Percentiles rank a stretch among this genome's conserved stretches.
Evolutionary conservation across 37 sponge, comb jelly and placozoan species (phyloP).

Genomic region (Spongia lamella): DNA sequence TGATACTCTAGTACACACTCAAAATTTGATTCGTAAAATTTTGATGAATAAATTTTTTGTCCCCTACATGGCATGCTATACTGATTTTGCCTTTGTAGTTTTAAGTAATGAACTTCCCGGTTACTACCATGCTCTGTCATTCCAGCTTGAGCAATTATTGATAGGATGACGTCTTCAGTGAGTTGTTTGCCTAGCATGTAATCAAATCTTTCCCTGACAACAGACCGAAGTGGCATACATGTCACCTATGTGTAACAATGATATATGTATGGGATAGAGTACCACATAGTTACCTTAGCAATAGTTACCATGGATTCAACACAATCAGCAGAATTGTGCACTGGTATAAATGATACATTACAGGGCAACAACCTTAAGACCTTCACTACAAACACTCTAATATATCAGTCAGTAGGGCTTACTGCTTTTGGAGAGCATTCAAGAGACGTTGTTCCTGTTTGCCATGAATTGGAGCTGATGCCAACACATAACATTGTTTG

Average conservation of each 20-base stretch:
- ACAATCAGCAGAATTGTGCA: constrained; percentile 68
- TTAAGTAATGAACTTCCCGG: too few species aligned
- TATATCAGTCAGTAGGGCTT: too few species aligned
- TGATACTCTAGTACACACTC: too few species aligned
- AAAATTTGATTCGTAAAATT: too few species aligned
- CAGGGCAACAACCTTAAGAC: constrained; percentile 15
- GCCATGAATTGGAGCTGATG: constrained; percentile 31
- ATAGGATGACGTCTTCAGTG: constrained; percentile 36
- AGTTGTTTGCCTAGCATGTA: constrained; percentile 24
- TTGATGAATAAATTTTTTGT: too few species aligned
- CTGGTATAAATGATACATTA: constrained; percentile 46
- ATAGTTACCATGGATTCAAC: constrained; percentile 51
- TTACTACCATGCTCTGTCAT: constrained; percentile 27
- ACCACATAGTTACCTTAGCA: constrained; percentile 23
- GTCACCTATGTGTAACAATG: constrained; percentile 12
- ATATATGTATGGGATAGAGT: too few species aligned
- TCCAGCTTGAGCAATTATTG: constrained; percentile 25
- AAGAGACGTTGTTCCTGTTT: constrained; percentile 29
- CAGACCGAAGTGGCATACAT: constrained; percentile 31
- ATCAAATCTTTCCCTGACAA: constrained; percentile 35
- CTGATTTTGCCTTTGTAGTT: too few species aligned
- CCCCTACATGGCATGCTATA: too few species aligned
- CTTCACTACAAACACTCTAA: neutral
- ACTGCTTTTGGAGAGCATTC: constrained; percentile 23
- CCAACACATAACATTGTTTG: constrained; percentile 57